Percentiles rank a stretch among this genome's conserved stretches.
These are phyloP conservation scores for Polydrusus pterygomalis DNA, from an alignment of 2,888 invertebrate species.

Conservation along the genomic window DNA sequence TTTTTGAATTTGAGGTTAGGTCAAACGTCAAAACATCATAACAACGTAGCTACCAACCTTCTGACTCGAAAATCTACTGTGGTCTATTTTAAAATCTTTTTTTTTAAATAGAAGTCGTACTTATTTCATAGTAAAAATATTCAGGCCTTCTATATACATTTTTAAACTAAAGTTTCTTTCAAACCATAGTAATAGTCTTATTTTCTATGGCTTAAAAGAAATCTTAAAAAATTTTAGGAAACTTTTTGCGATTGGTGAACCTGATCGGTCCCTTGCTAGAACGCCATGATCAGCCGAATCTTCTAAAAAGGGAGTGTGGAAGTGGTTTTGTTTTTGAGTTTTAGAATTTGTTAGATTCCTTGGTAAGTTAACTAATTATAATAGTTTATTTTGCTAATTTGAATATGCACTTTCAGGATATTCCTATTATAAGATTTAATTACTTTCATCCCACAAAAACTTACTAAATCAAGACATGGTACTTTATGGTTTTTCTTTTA, in stretches of 20 bases:
- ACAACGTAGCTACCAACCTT: conserved; percentile 29
- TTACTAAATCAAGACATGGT: background rate
- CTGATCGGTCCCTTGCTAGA: conserved; percentile 38
- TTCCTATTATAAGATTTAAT: background rate
- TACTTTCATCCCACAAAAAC: background rate
- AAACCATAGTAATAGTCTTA: no score
- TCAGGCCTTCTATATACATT: background rate
- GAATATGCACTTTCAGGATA: background rate
- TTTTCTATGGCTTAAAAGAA: background rate
- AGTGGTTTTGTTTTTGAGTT: conserved; percentile 67
- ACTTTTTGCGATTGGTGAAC: conserved; percentile 26
- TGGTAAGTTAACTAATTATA: conserved; percentile 29
- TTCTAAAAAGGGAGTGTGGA: conserved; percentile 69
- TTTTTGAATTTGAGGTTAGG: conserved; percentile 51
- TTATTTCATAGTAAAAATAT: background rate
- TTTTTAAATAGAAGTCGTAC: background rate
- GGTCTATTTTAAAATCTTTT: background rate
- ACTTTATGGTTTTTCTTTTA: background rate
- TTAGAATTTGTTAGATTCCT: conserved; percentile 53
- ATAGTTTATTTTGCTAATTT: background rate
- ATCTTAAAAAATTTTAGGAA: conserved; percentile 7
- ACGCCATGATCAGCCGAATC: conserved; percentile 70
- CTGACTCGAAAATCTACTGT: conserved; percentile 4
- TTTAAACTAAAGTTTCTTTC: no score
- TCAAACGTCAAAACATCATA: conserved; percentile 50